Evolutionary conservation across 2,888 invertebrate genomes (phyloP), one percentile per base, ranked within the genome.

Genomic region (Chrysina gloriosa): DNA sequence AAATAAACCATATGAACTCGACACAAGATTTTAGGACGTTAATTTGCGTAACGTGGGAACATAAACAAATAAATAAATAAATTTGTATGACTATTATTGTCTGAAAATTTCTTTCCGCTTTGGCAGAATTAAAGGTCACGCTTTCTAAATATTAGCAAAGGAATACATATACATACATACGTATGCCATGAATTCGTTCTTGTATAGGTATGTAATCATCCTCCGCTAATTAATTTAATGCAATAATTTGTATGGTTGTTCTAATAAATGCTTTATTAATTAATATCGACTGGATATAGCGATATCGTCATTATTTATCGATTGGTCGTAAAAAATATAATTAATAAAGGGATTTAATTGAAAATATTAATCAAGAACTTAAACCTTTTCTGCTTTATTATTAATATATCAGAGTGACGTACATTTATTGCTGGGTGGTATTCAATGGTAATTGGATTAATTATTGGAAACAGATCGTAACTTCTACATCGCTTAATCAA

Each of bases 401-500:
- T 52, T 52, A 52, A 52, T 29, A 11, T 6, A 11, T 9, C 2
- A 25, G 19, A 7, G 2, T 48, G 9, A 48, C 11, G 11, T 23
- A 23, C 23, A 11, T 29, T 52, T 31, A 52, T 52, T 52, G 31
- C 19, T 3, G 1, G 16, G 1, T n/a, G 52, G 19, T 31, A 31
- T 31, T 52, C 29, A 52, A 6, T 5, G 29, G 14, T 29, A 29
- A 29, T 52, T 52, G 31, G 31, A 31, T 52, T 52, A 52, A 52
- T 52, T n/a, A 52, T 9, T 29, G 16, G 21, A 31, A 52, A 31
- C 52, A 31, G 52, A 16, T 31, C 19, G n/a, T 19, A 52, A 31
- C n/a, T 58, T 39, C 21, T 23, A n/a, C 23, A n/a, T 1, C 27
- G 23, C 9, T 42, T 47, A 47, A 63, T 47, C 45, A 63, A 63